Percentiles rank a stretch among this genome's conserved stretches.
These are phyloP conservation scores for Gallinago media DNA, from an alignment of 2,113 vertebrate genomes.

Conservation along the genomic window DNA sequence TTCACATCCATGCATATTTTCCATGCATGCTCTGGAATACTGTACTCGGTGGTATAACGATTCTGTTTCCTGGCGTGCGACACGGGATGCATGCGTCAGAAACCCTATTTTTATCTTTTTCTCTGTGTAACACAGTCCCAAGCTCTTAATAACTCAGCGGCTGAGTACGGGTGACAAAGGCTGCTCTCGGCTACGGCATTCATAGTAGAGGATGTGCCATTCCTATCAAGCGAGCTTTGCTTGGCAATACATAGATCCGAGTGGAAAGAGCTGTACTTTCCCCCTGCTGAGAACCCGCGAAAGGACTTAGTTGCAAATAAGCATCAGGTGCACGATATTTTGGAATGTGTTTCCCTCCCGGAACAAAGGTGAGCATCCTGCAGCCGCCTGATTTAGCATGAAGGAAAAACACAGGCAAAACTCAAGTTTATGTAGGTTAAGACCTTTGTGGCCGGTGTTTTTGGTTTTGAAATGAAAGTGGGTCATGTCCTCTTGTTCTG, in stretches of 20 bases:
- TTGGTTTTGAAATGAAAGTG: background rate
- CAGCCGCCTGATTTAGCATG: background rate
- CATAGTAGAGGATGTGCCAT: background rate
- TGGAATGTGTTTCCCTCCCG: background rate
- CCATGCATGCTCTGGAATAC: slow-evolving; percentile 56
- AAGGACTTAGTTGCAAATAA: background rate
- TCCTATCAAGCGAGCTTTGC: background rate
- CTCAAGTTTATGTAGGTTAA: background rate
- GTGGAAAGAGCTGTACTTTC: background rate
- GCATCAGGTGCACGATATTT: background rate
- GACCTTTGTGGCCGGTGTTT: background rate
- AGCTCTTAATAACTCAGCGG: background rate
- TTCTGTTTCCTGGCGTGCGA: slow-evolving; percentile 47
- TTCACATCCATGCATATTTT: slow-evolving; percentile 48
- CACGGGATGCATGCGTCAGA: slow-evolving; percentile 63
- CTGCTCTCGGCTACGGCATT: background rate
- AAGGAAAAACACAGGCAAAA: background rate
- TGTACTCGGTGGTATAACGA: background rate
- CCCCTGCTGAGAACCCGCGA: background rate
- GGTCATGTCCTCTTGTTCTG: background rate
- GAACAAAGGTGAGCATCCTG: background rate
- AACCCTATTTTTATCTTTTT: slow-evolving; percentile 72
- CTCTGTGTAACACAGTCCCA: slow-evolving; percentile 49
- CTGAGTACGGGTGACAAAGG: background rate
- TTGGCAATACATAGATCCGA: background rate